A percentile compares a stretch with the other conserved stretches of the same genome.
Conservation (phyloP, 2,797 vertebrate species). For the Buceros bicornis region DNA sequence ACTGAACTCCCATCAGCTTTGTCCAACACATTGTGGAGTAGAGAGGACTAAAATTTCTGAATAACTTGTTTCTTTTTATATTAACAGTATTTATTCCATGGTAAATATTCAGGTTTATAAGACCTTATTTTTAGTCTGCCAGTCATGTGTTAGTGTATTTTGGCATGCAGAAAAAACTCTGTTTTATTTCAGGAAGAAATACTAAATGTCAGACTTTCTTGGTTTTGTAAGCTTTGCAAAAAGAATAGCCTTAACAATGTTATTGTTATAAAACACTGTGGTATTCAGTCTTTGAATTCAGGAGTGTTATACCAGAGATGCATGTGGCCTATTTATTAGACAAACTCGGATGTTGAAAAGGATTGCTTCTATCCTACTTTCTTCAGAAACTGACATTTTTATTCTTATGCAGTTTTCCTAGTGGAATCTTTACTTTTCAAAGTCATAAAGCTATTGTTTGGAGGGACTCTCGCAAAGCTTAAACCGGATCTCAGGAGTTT, state of each 20-base stretch:
- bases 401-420: constrained; percentile 61
- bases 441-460: constrained; percentile 71
- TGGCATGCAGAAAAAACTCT: background rate
- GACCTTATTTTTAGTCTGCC: background rate
- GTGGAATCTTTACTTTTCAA: constrained; percentile 69
- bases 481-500: constrained; percentile 66
- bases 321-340: constrained; percentile 59
- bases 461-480: constrained; percentile 44
- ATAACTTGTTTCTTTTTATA: background rate
- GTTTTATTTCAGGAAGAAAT: constrained; percentile 22
- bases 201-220: background rate
- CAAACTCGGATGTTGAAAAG: constrained; percentile 45
- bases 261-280: constrained; percentile 24
- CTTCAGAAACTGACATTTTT: constrained; percentile 38
- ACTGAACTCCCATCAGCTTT: background rate
- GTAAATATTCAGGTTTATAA: background rate
- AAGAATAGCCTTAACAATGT: background rate
- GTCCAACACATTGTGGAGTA: background rate
- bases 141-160: background rate
- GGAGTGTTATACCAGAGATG: background rate
- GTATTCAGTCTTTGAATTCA: constrained; percentile 34
- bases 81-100: background rate
- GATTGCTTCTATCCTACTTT: constrained; percentile 48
- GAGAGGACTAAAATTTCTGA: background rate
- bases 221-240: constrained; percentile 34